A percentile compares a stretch with the other conserved stretches of the same genome.
phyloP scores from a whole-genome alignment of 2,113 vertebrate genomes.

The Stegastes partitus region DNA sequence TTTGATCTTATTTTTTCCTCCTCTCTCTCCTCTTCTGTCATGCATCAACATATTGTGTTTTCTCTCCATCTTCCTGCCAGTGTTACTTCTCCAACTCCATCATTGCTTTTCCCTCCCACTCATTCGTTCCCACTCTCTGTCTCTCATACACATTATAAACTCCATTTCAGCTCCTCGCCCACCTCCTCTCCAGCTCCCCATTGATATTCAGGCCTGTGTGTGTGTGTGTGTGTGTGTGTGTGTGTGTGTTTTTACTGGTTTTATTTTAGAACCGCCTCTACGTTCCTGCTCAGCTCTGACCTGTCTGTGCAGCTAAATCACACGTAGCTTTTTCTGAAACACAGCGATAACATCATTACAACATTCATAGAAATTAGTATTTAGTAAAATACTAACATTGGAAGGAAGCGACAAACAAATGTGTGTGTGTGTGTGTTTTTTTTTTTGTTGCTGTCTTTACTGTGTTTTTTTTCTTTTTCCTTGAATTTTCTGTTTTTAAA shows the following conservation, averaged over 20 bases:
- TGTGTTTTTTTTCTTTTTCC: not conserved
- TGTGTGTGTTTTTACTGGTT: not conserved
- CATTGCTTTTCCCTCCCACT: constrained; percentile 24
- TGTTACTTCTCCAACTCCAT: not conserved
- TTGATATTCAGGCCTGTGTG: constrained; percentile 19
- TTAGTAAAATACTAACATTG: not conserved
- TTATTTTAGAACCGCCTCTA: constrained; percentile 38
- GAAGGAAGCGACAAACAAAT: not conserved
- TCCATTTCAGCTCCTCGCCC: constrained; percentile 29
- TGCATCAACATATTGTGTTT: not conserved
- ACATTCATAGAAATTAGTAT: not conserved
- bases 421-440: too few species aligned
- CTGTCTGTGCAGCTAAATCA: constrained; percentile 20
- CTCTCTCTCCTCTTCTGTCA: not conserved
- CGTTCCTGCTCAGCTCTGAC: constrained; percentile 13
- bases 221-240: constrained; percentile 13
- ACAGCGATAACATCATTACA: too few species aligned
- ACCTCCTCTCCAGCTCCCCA: constrained; percentile 21
- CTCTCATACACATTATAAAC: constrained; percentile 27
- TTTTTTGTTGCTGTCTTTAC: not conserved
- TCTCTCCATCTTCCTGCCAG: not conserved
- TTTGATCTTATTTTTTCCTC: not conserved
- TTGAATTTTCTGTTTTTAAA: not conserved
- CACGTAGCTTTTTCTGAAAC: not conserved
- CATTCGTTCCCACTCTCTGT: constrained; percentile 25